Conservation (phyloP, 1,140 invertebrate species). For the Batillaria attramentaria region DNA sequence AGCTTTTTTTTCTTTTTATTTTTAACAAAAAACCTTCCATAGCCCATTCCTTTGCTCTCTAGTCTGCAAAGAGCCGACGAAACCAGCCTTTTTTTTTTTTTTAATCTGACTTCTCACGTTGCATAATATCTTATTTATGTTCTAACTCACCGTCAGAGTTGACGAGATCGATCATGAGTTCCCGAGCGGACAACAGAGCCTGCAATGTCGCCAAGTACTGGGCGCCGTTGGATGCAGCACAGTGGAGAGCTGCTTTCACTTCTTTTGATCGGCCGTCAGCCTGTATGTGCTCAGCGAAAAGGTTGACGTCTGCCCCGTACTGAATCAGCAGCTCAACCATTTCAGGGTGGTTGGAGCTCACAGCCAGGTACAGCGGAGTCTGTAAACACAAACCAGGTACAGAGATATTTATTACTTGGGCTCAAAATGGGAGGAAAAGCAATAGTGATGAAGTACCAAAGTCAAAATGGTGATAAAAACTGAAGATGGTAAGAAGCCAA, state of each 20-base stretch:
- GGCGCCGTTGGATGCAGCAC: constrained; percentile 56
- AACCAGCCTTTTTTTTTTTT: no score
- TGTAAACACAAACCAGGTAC: constrained; percentile 71
- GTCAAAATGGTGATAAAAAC: no score
- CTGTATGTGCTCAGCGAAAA: constrained; percentile 78
- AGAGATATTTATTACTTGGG: no score
- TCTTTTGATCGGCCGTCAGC: constrained; percentile 77
- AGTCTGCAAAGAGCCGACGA: no score
- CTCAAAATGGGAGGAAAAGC: no score
- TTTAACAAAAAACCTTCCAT: no score
- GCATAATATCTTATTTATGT: no score
- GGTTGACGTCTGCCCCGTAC: constrained; percentile 80
- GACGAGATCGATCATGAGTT: constrained; percentile 54
- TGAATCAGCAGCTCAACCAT: constrained; percentile 81
- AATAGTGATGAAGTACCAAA: no score
- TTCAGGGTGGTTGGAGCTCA: constrained; percentile 79
- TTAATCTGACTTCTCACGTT: no score
- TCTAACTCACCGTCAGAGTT: constrained; percentile 63
- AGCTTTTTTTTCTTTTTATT: no score
- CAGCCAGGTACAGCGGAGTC: constrained; percentile 83
- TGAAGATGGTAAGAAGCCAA: no score
- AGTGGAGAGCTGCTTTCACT: constrained; percentile 61
- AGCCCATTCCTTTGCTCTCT: no score
- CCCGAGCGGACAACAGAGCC: constrained; percentile 51
- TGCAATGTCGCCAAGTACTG: constrained; percentile 54